Percentiles rank a stretch among this genome's conserved stretches.
Conservation (phyloP, 2,888 invertebrate genomes). For the Diarsia brunnea region DNA sequence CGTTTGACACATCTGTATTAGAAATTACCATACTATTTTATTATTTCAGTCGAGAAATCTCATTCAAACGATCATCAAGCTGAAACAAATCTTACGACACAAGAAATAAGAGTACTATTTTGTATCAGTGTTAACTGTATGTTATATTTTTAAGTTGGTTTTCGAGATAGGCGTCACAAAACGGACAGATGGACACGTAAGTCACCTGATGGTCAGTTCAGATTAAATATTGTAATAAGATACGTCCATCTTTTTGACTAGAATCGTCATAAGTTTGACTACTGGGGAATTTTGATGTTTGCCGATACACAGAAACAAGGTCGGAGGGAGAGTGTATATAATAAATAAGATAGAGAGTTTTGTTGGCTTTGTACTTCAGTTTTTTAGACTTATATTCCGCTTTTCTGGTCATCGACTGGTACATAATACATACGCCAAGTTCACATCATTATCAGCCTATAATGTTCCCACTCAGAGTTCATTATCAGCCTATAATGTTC, state of each 20-base stretch:
- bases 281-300: constrained; percentile 28
- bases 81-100: accelerated
- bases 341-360: too few relatives aligned
- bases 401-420: too few relatives aligned
- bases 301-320: not conserved
- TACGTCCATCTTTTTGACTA: constrained; percentile 43
- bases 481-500: too few relatives aligned
- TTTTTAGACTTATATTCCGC: too few relatives aligned
- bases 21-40: constrained; percentile 37
- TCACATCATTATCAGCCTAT: too few relatives aligned
- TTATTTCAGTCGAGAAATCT: not conserved
- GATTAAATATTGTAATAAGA: constrained; percentile 62
- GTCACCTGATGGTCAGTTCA: constrained; percentile 62
- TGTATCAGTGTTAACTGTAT: not conserved
- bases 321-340: not conserved
- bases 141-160: constrained; percentile 14
- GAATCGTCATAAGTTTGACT: constrained; percentile 37
- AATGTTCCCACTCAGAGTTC: too few relatives aligned
- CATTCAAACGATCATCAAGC: not conserved
- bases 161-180: constrained; percentile 59
- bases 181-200: constrained; percentile 60
- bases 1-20: constrained; percentile 60
- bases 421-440: too few relatives aligned
- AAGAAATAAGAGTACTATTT: not conserved
- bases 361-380: too few relatives aligned